Percentiles rank a stretch among this genome's conserved stretches.
phyloP scores from a whole-genome alignment of 2,888 invertebrate species.

The Loripinus fragilis region DNA sequence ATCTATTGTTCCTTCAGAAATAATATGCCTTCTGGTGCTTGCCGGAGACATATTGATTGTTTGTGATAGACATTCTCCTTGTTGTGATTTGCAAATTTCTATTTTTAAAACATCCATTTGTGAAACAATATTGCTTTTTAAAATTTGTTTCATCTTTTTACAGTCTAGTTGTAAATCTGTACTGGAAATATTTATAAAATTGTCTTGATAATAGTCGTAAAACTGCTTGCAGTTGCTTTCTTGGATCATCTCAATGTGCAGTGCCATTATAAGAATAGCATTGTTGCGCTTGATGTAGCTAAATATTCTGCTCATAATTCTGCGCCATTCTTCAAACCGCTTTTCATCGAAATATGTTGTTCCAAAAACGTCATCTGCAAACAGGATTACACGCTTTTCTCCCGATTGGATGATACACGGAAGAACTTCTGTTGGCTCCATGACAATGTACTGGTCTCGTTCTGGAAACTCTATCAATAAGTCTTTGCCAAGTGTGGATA shows the following conservation, averaged over 20 bases:
- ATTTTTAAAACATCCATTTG: not conserved
- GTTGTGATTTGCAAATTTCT: not conserved
- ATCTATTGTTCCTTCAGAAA: not conserved
- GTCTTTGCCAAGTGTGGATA: not conserved
- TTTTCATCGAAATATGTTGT: constrained; percentile 5
- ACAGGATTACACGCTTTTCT: not conserved
- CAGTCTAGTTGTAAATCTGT: not conserved
- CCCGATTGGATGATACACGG: not conserved
- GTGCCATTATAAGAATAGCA: not conserved
- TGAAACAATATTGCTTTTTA: not conserved
- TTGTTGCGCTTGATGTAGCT: not conserved
- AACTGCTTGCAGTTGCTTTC: not conserved
- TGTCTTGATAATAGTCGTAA: not conserved
- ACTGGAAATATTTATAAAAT: not conserved
- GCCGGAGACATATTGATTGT: not conserved
- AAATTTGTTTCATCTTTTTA: not conserved
- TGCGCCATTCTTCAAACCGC: constrained; percentile 4
- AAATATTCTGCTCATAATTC: not conserved
- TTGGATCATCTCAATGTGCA: not conserved
- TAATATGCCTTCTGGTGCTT: not conserved
- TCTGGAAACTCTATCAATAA: not conserved
- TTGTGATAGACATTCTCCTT: not conserved
- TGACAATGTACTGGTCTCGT: not conserved
- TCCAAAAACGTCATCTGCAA: constrained; percentile 6
- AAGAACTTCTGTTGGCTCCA: not conserved